Conservation (phyloP, 2,888 invertebrate genomes). For the Sarcophaga variegata region DNA sequence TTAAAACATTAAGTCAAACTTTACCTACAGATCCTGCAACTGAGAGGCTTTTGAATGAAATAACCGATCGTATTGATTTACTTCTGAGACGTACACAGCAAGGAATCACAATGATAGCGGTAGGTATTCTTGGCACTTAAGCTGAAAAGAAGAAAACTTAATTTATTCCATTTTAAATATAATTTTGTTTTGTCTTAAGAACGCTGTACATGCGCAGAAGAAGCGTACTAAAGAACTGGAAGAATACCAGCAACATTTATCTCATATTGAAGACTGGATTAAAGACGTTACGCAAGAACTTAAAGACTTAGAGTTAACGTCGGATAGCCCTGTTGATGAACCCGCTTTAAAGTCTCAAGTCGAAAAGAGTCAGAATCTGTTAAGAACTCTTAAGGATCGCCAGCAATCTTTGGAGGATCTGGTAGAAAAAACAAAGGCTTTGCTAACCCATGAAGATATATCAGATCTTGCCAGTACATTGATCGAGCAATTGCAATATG, state of each 20-base stretch:
- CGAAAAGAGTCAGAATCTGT: constrained; percentile 82
- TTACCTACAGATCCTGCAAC: constrained; percentile 86
- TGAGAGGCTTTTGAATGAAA: constrained; percentile 79
- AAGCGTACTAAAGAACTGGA: constrained; percentile 83
- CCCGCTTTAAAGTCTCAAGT: constrained; percentile 83
- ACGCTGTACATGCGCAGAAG: constrained; percentile 83
- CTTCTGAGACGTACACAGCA: constrained; percentile 87
- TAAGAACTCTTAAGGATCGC: constrained; percentile 83
- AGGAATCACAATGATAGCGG: constrained; percentile 84
- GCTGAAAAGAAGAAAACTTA: not conserved
- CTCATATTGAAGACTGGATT: constrained; percentile 84
- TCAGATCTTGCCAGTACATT: constrained; percentile 82
- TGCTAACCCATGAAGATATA: constrained; percentile 83
- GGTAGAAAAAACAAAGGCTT: constrained; percentile 82
- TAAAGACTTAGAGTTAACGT: constrained; percentile 74
- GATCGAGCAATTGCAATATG: constrained; percentile 83
- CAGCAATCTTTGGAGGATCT: constrained; percentile 83
- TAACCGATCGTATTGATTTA: constrained; percentile 86
- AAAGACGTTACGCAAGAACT: constrained; percentile 80
- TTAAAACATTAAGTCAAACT: constrained; percentile 85
- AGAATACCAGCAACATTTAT: constrained; percentile 83
- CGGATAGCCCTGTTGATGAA: constrained; percentile 81
- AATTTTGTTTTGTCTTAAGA: constrained; percentile 77
- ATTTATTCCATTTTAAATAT: not conserved
- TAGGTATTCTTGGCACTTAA: constrained; percentile 71